phyloP scores from a whole-genome alignment of 1,140 invertebrate species.

The Drosophila lacteicornis region DNA sequence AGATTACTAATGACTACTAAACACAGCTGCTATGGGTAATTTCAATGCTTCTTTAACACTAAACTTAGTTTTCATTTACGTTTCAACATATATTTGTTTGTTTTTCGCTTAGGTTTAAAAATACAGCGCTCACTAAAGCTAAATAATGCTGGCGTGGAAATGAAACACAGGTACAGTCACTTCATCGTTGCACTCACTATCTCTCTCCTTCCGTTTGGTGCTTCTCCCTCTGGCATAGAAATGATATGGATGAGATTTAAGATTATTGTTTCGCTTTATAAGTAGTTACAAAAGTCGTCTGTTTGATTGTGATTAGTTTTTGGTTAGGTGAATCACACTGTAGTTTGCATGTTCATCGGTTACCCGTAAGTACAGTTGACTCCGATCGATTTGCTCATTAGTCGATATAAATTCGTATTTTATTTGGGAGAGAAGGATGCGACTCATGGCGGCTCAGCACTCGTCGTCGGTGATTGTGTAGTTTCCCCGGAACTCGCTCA shows the following conservation, averaged over 20 bases:
- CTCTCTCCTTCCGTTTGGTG: not conserved
- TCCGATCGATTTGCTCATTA: slow-evolving; percentile 11
- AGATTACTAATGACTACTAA: slow-evolving; percentile 51
- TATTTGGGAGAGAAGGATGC: slow-evolving; percentile 7
- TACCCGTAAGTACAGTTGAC: slow-evolving; percentile 22
- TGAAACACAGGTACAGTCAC: slow-evolving; percentile 46
- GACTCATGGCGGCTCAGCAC: slow-evolving; percentile 49
- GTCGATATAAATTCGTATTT: slow-evolving; percentile 62
- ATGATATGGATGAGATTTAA: slow-evolving; percentile 38
- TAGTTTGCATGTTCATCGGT: slow-evolving; percentile 38
- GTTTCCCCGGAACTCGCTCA: slow-evolving; percentile 81
- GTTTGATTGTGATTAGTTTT: slow-evolving; percentile 43
- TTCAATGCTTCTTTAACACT: slow-evolving; percentile 3
- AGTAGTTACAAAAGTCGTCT: slow-evolving; percentile 27
- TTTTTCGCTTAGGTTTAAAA: slow-evolving; percentile 18
- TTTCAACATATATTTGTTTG: slow-evolving; percentile 6
- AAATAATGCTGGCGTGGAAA: slow-evolving; percentile 25
- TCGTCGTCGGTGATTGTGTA: slow-evolving; percentile 83
- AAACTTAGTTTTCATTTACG: not conserved
- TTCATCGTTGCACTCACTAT: slow-evolving; percentile 10
- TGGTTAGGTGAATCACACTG: slow-evolving; percentile 53
- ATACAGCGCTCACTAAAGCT: slow-evolving; percentile 15
- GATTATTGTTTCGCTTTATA: slow-evolving; percentile 10
- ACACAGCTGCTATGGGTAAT: slow-evolving; percentile 47
- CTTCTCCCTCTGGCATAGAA: slow-evolving; percentile 9